A percentile compares a stretch with the other conserved stretches of the same genome.
phyloP scores from a whole-genome alignment of 2,113 vertebrate genomes.

The Eulacestoma nigropectus region DNA sequence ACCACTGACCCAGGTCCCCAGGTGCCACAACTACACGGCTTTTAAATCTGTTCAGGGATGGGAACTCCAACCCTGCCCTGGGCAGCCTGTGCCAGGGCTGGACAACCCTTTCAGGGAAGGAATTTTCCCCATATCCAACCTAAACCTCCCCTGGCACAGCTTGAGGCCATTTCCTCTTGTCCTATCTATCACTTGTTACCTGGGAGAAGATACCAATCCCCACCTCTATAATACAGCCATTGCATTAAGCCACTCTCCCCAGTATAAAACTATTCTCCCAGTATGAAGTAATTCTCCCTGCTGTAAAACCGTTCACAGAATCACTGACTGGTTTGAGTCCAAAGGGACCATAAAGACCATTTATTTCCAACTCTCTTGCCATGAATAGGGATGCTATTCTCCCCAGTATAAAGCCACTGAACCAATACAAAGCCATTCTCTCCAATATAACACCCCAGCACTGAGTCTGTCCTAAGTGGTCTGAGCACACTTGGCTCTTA shows the following conservation, averaged over 20 bases:
- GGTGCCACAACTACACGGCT: neutral
- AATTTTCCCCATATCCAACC: neutral
- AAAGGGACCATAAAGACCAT: neutral
- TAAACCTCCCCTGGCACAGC: neutral
- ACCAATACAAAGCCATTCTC: neutral
- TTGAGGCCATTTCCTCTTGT: neutral
- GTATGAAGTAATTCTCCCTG: neutral
- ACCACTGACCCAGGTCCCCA: neutral
- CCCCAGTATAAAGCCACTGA: neutral
- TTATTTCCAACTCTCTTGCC: neutral
- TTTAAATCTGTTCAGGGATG: neutral
- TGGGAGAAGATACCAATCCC: neutral
- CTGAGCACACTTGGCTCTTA: neutral
- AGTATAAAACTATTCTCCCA: neutral
- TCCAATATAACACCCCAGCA: neutral
- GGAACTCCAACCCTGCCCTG: neutral
- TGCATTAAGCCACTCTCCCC: neutral
- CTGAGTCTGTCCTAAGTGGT: rapidly evolving
- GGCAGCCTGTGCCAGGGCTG: neutral
- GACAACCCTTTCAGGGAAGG: neutral
- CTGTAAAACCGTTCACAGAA: neutral
- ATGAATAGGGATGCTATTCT: neutral
- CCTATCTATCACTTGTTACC: neutral
- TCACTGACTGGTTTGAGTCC: neutral
- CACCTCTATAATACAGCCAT: neutral